phyloP scores from a whole-genome alignment of 2,888 invertebrate species.

The Melanchra persicariae region DNA sequence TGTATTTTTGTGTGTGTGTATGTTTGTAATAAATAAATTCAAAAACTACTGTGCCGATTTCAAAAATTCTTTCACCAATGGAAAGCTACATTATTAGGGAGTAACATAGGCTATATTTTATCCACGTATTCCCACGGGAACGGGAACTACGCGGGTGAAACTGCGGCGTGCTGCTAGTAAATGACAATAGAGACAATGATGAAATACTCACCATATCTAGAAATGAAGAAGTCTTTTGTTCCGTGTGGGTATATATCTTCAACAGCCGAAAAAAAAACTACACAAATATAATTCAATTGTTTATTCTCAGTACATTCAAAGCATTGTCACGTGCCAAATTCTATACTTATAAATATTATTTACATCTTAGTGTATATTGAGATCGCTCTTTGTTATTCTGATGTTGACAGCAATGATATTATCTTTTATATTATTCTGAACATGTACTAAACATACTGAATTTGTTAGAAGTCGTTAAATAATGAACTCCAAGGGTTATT shows the following conservation, averaged over 20 bases:
- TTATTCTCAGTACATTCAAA: constrained; percentile 90
- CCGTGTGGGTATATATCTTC: background rate
- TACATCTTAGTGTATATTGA: constrained; percentile 71
- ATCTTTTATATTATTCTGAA: constrained; percentile 35
- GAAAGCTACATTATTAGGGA: too few species aligned
- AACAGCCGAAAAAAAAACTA: constrained; percentile 54
- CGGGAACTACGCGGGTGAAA: too few species aligned
- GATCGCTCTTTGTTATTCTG: constrained; percentile 55
- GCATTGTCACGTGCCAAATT: constrained; percentile 83
- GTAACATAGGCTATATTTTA: too few species aligned
- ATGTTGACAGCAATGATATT: constrained; percentile 50
- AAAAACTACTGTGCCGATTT: too few species aligned
- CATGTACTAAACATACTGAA: constrained; percentile 23
- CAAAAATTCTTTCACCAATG: too few species aligned
- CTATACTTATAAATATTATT: constrained; percentile 81
- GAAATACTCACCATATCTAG: background rate
- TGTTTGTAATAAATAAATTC: too few species aligned
- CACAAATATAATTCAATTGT: constrained; percentile 76
- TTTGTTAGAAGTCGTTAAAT: background rate
- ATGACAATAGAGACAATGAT: too few species aligned
- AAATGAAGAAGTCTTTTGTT: background rate
- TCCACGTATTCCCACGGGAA: too few species aligned
- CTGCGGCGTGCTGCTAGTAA: too few species aligned
- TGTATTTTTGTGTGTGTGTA: too few species aligned
- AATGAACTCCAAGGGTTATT: background rate